Evolutionary conservation across 2,113 vertebrate species (phyloP).

Genomic region (Bos javanicus): DNA sequence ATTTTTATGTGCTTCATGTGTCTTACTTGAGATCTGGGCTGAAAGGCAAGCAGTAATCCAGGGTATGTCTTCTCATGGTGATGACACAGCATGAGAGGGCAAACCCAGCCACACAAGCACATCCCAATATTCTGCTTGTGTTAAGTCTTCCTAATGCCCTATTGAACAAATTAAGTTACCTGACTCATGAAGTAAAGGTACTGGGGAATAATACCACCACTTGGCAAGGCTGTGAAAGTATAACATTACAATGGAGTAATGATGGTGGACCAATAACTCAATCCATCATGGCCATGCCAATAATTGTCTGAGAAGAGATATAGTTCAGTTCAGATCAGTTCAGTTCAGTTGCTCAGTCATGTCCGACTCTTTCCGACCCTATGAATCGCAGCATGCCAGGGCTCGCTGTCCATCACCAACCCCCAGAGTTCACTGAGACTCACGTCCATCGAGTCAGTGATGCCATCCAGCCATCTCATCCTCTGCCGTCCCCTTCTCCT

Average conservation of each 20-base stretch:
- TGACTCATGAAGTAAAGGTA: neutral
- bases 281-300: too few relatives aligned
- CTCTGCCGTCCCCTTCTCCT: too few relatives aligned
- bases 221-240: neutral
- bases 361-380: too few relatives aligned
- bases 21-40: neutral
- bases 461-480: too few relatives aligned
- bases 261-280: neutral
- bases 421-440: too few relatives aligned
- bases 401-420: too few relatives aligned
- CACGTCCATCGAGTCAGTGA: too few relatives aligned
- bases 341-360: too few relatives aligned
- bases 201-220: accelerated
- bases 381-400: too few relatives aligned
- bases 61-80: accelerated
- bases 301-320: neutral
- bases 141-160: neutral
- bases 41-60: neutral
- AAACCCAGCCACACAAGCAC: neutral
- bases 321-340: too few relatives aligned
- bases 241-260: accelerated
- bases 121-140: accelerated
- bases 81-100: neutral
- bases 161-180: accelerated
- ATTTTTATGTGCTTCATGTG: neutral